These are phyloP conservation scores for Lytechinus pictus DNA, from an alignment of 35 echinoderm and acorn worm species.

Conservation along the genomic window DNA sequence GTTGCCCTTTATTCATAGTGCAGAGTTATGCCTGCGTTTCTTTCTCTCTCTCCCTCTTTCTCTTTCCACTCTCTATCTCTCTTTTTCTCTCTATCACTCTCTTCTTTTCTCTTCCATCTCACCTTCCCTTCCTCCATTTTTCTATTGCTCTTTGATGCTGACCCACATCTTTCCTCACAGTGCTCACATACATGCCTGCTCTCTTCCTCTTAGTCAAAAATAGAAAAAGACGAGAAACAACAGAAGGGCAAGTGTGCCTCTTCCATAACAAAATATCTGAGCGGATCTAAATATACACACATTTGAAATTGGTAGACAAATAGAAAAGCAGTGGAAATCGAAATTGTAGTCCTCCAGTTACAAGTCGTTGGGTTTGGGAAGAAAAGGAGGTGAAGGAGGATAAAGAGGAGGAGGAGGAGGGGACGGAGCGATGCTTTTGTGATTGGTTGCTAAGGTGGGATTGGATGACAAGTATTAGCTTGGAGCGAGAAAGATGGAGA, in stretches of 20 bases:
- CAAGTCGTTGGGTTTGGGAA: not conserved
- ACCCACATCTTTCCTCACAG: not conserved
- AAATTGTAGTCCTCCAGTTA: not conserved
- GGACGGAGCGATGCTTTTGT: not conserved
- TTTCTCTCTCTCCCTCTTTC: not conserved
- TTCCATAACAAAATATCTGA: not conserved
- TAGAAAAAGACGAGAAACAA: not conserved
- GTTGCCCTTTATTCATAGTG: too few relatives aligned
- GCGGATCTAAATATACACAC: conserved; percentile 33
- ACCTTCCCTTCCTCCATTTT: not conserved
- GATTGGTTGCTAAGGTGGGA: not conserved
- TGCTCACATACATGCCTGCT: not conserved
- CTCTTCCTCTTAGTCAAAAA: not conserved
- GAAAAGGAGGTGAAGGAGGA: not conserved
- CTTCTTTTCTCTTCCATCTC: not conserved
- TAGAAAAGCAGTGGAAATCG: not conserved
- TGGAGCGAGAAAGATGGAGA: not conserved
- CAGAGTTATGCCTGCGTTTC: too few relatives aligned
- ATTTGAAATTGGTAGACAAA: conserved; percentile 42
- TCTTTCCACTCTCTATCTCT: not conserved
- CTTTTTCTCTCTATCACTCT: not conserved
- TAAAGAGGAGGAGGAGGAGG: not conserved
- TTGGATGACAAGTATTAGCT: not conserved
- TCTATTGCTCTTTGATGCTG: not conserved
- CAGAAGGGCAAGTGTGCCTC: not conserved